These are phyloP conservation scores for Neodiprion lecontei DNA, from an alignment of 1,140 invertebrate species.

Conservation along the genomic window DNA sequence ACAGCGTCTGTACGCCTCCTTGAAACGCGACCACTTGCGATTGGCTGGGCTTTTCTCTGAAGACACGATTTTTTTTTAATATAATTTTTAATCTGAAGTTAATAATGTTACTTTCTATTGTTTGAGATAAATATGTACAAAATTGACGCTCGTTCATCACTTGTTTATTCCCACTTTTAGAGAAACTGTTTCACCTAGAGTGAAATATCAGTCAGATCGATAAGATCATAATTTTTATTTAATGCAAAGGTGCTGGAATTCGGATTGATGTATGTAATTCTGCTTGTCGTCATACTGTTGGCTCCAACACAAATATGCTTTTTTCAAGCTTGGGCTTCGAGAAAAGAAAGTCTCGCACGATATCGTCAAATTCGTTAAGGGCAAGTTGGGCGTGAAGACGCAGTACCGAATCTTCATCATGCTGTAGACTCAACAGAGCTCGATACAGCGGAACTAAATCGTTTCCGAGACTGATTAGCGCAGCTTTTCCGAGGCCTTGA, in stretches of 20 bases:
- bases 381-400: slow-evolving; percentile 77
- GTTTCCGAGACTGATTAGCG: slow-evolving; percentile 69
- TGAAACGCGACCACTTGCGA: slow-evolving; percentile 70
- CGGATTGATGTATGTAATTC: too few relatives aligned
- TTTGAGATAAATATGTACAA: too few relatives aligned
- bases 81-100: not conserved
- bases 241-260: not conserved
- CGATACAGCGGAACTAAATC: slow-evolving; percentile 74
- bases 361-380: slow-evolving; percentile 77
- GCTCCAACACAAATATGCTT: slow-evolving; percentile 64
- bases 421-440: slow-evolving; percentile 69
- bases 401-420: slow-evolving; percentile 73
- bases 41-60: slow-evolving; percentile 76
- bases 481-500: slow-evolving; percentile 75
- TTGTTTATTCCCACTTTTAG: not conserved
- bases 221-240: not conserved
- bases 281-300: not conserved
- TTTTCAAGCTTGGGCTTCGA: slow-evolving; percentile 67
- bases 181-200: not conserved
- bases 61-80: slow-evolving; percentile 72
- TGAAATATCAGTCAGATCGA: too few relatives aligned
- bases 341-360: slow-evolving; percentile 70
- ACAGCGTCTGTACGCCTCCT: slow-evolving; percentile 71
- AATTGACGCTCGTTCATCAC: not conserved
- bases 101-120: too few relatives aligned